Evolutionary conservation across 2,797 vertebrate genomes (phyloP), one percentile per base, ranked within the genome.

Genomic region (Lacerta viridis): DNA sequence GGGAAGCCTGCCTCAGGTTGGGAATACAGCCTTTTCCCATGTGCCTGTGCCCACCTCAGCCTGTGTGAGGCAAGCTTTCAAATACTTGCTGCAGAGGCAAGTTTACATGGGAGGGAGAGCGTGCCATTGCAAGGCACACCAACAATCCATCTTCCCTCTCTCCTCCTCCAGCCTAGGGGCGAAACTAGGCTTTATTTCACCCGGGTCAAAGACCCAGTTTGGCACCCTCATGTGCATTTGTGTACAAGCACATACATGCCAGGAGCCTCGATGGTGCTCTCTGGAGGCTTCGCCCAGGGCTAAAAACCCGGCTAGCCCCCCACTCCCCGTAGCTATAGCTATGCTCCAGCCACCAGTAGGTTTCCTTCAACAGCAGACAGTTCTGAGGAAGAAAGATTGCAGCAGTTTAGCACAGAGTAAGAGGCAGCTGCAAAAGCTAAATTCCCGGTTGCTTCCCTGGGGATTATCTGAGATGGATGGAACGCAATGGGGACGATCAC

Each of bases 361-460:
- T 36, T 82, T 11, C 7, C 39, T 33, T 68, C 41, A 83, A 33
- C 33, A 72, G 33, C n/a, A 72, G 43, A 36, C 20, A 36, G n/a
- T 55, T 84, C 41, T 84, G 68, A 72, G 36, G 68, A 83, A 83
- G 81, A 84, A 72, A 72, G 43, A 72, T 72, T 84, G 50, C 68
- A 36, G 69, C 46, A 8, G n/a, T 39, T 72, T 55, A 72, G 69
- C 29, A 7, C 4, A 3, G 66, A 5, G 10, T n/a, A 83, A 83
- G 68, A 71, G 29, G 43, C 9, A 43, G 7, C 41, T n/a, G 68
- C 17, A 69, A 43, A 20, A 50, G 81, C 66, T 83, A 84, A 84
- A 72, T 46, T 25, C 5, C 33, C 36, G 23, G n/a, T 71, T 84
- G n/a, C 46, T 27, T 27, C 82, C 68, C 46, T 72, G 46, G 68